Evolutionary conservation across 1,140 invertebrate species (phyloP).

Genomic region (Ceratitis capitata): DNA sequence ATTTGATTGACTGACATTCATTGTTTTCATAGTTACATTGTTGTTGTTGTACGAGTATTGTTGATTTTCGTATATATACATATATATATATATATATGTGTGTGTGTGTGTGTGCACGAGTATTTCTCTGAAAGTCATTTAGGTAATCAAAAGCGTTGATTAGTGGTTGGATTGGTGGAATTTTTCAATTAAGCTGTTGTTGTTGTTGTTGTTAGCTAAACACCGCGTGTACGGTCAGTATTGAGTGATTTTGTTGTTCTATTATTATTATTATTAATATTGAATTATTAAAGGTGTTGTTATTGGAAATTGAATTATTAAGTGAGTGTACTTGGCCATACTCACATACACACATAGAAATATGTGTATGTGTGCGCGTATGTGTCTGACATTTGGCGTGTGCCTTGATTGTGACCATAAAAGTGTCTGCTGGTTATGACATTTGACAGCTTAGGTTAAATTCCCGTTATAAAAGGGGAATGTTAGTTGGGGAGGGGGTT

Average conservation of each 20-base stretch:
- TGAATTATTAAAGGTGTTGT: not conserved
- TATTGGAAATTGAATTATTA: not conserved
- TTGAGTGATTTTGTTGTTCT: not conserved
- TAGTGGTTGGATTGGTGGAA: conserved; percentile 7
- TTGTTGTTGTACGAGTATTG: not conserved
- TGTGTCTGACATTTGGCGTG: not conserved
- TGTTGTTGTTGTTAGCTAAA: not conserved
- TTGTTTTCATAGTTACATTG: not conserved
- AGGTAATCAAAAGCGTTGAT: conserved; percentile 20
- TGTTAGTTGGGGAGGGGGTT: not conserved
- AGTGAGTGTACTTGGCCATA: too few relatives aligned
- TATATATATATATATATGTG: too few relatives aligned
- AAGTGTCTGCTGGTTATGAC: not conserved
- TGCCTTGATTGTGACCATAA: not conserved
- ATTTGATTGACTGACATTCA: not conserved
- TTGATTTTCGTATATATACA: too few relatives aligned
- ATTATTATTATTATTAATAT: conserved; percentile 29
- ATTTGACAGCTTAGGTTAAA: not conserved
- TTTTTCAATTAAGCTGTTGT: conserved; percentile 17
- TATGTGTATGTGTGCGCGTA: too few relatives aligned
- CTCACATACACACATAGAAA: too few relatives aligned
- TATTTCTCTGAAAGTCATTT: not conserved
- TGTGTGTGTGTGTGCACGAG: too few relatives aligned
- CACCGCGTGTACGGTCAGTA: not conserved
- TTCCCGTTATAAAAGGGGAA: not conserved